phyloP scores from a whole-genome alignment of 2,888 invertebrate species.

The Marronus borbonicus region DNA sequence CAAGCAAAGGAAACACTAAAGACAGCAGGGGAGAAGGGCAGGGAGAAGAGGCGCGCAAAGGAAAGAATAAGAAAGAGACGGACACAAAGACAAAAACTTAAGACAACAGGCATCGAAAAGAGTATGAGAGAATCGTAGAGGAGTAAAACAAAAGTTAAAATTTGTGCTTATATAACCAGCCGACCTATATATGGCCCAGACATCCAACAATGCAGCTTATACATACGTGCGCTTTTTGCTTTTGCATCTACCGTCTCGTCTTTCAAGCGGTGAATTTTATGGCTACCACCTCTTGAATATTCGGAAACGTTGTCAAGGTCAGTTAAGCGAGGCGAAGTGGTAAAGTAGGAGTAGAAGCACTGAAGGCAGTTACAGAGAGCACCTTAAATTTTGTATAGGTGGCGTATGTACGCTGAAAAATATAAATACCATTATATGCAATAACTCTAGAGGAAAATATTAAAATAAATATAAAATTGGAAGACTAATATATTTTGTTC shows the following conservation, averaged over 20 bases:
- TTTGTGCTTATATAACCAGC: constrained; percentile 61
- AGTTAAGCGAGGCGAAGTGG: constrained; percentile 55
- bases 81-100: background rate
- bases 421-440: no score
- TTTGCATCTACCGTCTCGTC: constrained; percentile 52
- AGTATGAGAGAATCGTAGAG: constrained; percentile 42
- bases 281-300: constrained; percentile 57
- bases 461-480: no score
- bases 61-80: constrained; percentile 49
- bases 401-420: background rate
- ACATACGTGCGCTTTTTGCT: constrained; percentile 44
- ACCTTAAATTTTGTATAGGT: constrained; percentile 30
- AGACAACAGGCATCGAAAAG: constrained; percentile 49
- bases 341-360: constrained; percentile 40
- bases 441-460: no score
- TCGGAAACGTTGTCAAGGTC: constrained; percentile 62
- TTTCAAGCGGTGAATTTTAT: constrained; percentile 59
- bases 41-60: constrained; percentile 38
- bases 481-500: no score
- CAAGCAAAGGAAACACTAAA: constrained; percentile 24
- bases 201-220: constrained; percentile 66
- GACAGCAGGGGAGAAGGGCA: constrained; percentile 4
- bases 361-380: constrained; percentile 32
- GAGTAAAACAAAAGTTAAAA: constrained; percentile 53
- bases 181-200: constrained; percentile 69